phyloP scores from a whole-genome alignment of 2,113 vertebrate species.

The Gallinago jamesoni region DNA sequence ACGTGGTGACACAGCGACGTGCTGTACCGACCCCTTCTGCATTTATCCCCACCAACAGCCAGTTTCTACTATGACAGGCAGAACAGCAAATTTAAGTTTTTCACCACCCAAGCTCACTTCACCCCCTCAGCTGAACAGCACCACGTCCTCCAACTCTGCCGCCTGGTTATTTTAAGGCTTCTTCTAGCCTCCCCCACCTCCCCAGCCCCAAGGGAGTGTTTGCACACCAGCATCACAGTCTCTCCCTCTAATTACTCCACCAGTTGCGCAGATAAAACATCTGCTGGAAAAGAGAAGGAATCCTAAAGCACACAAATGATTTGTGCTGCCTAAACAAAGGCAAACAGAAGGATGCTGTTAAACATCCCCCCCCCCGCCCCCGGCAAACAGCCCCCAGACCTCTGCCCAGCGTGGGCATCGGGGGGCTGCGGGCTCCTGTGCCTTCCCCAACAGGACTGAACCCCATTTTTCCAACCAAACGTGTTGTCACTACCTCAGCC shows the following conservation, averaged over 20 bases:
- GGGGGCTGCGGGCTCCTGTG: not conserved
- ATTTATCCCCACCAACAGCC: not conserved
- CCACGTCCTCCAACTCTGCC: not conserved
- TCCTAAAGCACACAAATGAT: conserved; percentile 71
- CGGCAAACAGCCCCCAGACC: conserved; percentile 35
- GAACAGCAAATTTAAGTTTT: not conserved
- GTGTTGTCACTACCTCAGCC: not conserved
- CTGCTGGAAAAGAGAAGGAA: conserved; percentile 55
- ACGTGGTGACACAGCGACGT: not conserved
- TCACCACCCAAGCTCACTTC: not conserved
- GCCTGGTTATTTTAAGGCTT: not conserved
- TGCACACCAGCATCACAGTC: not conserved
- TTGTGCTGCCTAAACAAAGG: conserved; percentile 60
- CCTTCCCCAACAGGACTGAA: not conserved
- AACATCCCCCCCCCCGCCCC: not conserved
- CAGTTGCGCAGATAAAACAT: conserved; percentile 68
- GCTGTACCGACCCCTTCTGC: not conserved
- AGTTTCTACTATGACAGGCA: not conserved
- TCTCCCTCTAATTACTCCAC: conserved; percentile 49
- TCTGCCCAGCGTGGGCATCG: not conserved
- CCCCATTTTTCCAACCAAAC: not conserved
- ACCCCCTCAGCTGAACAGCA: not conserved
- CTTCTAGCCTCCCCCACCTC: not conserved
- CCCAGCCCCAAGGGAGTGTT: not conserved
- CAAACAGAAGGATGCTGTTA: conserved; percentile 45